These are phyloP conservation scores for Megastigmus dorsalis DNA, from an alignment of 2,888 invertebrate genomes.

Conservation along the genomic window DNA sequence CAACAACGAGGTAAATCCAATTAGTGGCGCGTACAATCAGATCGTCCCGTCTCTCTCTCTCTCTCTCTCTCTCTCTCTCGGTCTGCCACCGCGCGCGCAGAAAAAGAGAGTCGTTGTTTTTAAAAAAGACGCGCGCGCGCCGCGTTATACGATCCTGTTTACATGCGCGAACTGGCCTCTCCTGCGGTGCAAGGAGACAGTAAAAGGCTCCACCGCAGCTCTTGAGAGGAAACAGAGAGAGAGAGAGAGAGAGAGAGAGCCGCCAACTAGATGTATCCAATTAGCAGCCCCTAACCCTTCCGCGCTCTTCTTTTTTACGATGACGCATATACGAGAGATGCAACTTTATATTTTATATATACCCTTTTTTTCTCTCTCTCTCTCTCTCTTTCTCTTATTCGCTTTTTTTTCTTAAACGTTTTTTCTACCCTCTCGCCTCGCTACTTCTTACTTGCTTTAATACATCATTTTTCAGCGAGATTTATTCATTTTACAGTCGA, in stretches of 20 bases:
- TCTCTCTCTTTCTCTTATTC: no score
- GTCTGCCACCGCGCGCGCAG: no score
- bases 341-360: neutral
- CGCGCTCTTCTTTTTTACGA: constrained; percentile 26
- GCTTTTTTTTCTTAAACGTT: no score
- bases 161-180: constrained; percentile 52
- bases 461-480: no score
- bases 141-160: constrained; percentile 63
- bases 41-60: neutral
- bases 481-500: no score
- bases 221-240: no score
- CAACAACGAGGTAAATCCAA: constrained; percentile 63
- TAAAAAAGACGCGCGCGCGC: constrained; percentile 8
- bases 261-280: constrained; percentile 50
- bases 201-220: constrained; percentile 49
- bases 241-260: constrained; percentile 50
- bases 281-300: constrained; percentile 30
- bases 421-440: no score
- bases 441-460: no score
- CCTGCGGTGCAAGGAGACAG: constrained; percentile 16
- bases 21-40: constrained; percentile 58
- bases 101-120: constrained; percentile 30
- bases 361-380: no score
- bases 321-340: neutral
- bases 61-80: neutral